These are phyloP conservation scores for Tichodroma muraria DNA, from an alignment of 2,113 vertebrate species.

Conservation along the genomic window DNA sequence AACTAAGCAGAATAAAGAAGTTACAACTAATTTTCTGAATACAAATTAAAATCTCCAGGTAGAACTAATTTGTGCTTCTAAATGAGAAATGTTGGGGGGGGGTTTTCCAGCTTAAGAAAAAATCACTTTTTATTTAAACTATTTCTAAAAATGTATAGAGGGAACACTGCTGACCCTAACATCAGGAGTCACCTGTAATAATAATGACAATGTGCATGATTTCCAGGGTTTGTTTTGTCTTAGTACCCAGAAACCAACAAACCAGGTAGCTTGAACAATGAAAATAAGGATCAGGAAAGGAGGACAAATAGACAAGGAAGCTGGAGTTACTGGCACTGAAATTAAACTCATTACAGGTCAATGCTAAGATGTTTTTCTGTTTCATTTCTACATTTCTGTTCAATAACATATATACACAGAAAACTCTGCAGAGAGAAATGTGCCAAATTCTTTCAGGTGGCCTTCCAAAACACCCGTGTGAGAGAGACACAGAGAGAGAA, in stretches of 20 bases:
- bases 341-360: neutral
- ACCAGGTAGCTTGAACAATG: neutral
- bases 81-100: accelerated
- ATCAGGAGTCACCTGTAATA: neutral
- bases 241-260: neutral
- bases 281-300: neutral
- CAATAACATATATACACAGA: neutral
- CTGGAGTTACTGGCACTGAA: neutral
- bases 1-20: neutral
- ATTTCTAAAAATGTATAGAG: neutral
- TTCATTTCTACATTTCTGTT: neutral
- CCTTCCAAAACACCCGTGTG: neutral
- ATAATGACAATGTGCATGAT: neutral
- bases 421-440: neutral
- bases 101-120: neutral
- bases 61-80: neutral
- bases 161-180: neutral
- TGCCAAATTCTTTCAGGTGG: neutral
- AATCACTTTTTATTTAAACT: neutral
- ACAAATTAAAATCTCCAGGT: neutral
- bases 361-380: neutral
- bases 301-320: neutral
- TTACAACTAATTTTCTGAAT: neutral
- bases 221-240: neutral
- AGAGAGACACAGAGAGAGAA: neutral